Conservation (phyloP, 2,797 vertebrate species). For the Malacoctenus gilli region DNA sequence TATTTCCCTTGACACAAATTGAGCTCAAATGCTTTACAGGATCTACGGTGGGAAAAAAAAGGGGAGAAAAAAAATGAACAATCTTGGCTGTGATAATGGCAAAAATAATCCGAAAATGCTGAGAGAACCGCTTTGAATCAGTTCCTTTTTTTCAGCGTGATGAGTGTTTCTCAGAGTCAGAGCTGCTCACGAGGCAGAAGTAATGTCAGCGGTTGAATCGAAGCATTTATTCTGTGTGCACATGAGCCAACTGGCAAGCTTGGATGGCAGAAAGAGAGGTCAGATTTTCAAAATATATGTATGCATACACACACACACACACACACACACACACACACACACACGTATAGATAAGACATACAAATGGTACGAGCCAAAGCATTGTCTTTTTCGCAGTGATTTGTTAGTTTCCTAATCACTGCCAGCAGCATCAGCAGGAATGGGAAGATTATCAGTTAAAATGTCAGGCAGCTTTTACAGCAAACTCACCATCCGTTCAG, state of each 20-base stretch:
- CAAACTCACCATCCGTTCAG: neutral
- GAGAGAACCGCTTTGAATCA: constrained; percentile 9
- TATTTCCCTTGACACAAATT: neutral
- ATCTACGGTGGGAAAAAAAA: too few relatives aligned
- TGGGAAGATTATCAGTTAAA: neutral
- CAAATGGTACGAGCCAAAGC: neutral
- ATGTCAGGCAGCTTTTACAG: neutral
- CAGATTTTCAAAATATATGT: too few relatives aligned
- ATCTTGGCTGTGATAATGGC: neutral
- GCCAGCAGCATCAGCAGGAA: neutral
- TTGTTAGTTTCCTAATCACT: constrained; percentile 6
- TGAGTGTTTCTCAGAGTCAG: constrained; percentile 10
- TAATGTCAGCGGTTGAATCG: constrained; percentile 13
- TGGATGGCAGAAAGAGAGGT: constrained; percentile 13
- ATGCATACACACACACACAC: neutral
- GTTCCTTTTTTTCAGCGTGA: constrained; percentile 5
- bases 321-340: constrained; percentile 6
- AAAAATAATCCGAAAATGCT: constrained; percentile 15
- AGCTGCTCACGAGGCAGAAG: constrained; percentile 28
- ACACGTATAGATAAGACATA: neutral
- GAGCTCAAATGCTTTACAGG: constrained; percentile 1
- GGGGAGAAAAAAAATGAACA: neutral
- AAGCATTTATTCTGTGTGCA: constrained; percentile 18
- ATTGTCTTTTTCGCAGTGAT: constrained; percentile 7
- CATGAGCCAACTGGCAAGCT: constrained; percentile 17